phyloP scores from a whole-genome alignment of 1,140 invertebrate species.

The Tribolium madens region DNA sequence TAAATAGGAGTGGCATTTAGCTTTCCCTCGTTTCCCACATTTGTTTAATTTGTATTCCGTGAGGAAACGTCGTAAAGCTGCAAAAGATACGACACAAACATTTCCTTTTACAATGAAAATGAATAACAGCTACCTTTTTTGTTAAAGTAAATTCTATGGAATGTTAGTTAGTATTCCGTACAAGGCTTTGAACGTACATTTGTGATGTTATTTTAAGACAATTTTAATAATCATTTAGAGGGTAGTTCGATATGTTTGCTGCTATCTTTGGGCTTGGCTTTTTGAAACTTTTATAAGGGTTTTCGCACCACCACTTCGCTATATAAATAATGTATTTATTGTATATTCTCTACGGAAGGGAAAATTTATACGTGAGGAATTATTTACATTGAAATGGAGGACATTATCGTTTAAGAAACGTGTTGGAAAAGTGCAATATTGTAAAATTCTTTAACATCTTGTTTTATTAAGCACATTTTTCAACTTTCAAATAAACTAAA shows the following conservation, averaged over 20 bases:
- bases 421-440: background rate
- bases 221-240: constrained; percentile 17
- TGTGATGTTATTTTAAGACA: constrained; percentile 3
- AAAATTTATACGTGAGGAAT: constrained; percentile 7
- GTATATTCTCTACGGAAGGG: background rate
- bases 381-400: background rate
- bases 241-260: background rate
- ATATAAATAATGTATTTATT: constrained; percentile 32
- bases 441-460: background rate
- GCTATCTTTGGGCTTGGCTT: background rate
- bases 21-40: constrained; percentile 7
- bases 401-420: background rate
- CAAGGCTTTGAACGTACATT: background rate
- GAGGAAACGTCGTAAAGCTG: constrained; percentile 30
- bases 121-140: constrained; percentile 19
- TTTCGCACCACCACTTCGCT: constrained; percentile 1
- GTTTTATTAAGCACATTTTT: background rate
- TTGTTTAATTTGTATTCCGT: constrained; percentile 26
- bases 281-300: constrained; percentile 32
- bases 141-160: background rate
- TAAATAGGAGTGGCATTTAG: background rate
- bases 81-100: constrained; percentile 26
- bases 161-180: constrained; percentile 14
- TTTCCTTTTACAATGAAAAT: constrained; percentile 33
- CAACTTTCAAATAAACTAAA: no score